A percentile compares a stretch with the other conserved stretches of the same genome.
Conservation (phyloP, 2,888 invertebrate species). For the Maniola hyperantus region DNA sequence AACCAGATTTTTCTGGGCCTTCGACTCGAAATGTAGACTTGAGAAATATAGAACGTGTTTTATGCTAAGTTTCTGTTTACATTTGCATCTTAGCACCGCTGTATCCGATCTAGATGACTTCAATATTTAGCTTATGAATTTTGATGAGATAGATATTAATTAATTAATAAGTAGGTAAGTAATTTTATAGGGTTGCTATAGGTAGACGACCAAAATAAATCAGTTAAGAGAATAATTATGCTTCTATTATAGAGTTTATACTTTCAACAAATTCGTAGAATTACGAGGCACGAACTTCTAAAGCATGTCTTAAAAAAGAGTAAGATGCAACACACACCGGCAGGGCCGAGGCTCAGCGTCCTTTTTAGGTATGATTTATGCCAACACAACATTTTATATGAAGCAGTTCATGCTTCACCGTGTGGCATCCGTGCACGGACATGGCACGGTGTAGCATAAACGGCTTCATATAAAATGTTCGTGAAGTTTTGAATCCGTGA, state of each 20-base stretch:
- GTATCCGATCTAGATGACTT: background rate
- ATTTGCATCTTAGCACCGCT: background rate
- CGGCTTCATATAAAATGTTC: no score
- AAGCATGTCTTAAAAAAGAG: background rate
- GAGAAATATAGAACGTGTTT: background rate
- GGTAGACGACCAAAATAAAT: background rate
- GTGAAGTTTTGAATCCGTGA: no score
- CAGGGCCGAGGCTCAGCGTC: background rate
- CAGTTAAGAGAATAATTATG: background rate
- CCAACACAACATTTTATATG: no score
- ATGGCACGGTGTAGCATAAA: no score
- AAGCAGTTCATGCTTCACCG: no score
- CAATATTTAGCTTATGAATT: no score
- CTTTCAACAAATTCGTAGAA: background rate
- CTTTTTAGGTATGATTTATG: no score
- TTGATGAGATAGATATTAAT: no score
- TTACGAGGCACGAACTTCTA: conserved; percentile 12
- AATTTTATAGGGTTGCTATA: background rate
- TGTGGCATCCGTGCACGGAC: no score
- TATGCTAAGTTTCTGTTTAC: background rate
- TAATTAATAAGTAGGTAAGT: no score
- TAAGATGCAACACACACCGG: background rate
- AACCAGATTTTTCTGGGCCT: conserved; percentile 2
- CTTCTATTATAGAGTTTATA: background rate
- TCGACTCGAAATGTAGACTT: background rate